Percentiles rank a stretch among this genome's conserved stretches.
Evolutionary conservation across 2,113 vertebrate species (phyloP).

Genomic region (Sinosuthora webbiana): DNA sequence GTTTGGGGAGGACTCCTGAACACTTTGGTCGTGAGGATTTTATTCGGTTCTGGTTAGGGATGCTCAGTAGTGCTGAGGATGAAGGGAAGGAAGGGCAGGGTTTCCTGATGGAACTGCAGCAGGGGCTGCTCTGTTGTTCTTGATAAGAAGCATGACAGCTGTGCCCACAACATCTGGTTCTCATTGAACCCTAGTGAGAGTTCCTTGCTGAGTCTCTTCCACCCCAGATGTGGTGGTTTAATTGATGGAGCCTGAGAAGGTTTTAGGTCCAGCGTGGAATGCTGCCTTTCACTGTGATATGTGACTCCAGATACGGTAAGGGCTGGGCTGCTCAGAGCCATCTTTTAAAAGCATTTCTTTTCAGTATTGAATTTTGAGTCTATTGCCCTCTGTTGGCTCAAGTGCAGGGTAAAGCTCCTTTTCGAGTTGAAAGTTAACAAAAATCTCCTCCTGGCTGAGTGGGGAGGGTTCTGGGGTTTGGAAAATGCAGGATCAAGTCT

Average conservation of each 20-base stretch:
- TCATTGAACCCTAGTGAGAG: slow-evolving; percentile 27
- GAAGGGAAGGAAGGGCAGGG: slow-evolving; percentile 35
- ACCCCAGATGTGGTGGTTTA: slow-evolving; percentile 60
- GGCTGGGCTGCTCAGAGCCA: neutral
- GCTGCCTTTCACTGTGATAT: slow-evolving; percentile 35
- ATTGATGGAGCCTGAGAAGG: slow-evolving; percentile 62
- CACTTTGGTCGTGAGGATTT: neutral
- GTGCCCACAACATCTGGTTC: slow-evolving; percentile 59
- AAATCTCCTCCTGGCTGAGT: neutral
- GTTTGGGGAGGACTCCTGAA: neutral
- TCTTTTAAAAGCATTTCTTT: slow-evolving; percentile 40
- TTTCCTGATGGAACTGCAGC: slow-evolving; percentile 17
- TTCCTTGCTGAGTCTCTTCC: slow-evolving; percentile 61
- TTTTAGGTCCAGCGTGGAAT: slow-evolving; percentile 39
- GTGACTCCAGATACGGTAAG: slow-evolving; percentile 45
- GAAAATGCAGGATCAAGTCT: neutral
- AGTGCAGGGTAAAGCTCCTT: neutral
- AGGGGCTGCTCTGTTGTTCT: slow-evolving; percentile 27
- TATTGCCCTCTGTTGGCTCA: slow-evolving; percentile 61
- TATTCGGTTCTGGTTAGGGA: slow-evolving; percentile 30
- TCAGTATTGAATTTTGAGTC: slow-evolving; percentile 21
- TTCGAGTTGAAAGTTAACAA: neutral
- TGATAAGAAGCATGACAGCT: slow-evolving; percentile 51
- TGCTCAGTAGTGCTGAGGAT: neutral
- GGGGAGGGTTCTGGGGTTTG: neutral